Percentiles rank a stretch among this genome's conserved stretches.
Conservation (phyloP, 2,888 invertebrate species). For the Meliscaeva auricollis region DNA sequence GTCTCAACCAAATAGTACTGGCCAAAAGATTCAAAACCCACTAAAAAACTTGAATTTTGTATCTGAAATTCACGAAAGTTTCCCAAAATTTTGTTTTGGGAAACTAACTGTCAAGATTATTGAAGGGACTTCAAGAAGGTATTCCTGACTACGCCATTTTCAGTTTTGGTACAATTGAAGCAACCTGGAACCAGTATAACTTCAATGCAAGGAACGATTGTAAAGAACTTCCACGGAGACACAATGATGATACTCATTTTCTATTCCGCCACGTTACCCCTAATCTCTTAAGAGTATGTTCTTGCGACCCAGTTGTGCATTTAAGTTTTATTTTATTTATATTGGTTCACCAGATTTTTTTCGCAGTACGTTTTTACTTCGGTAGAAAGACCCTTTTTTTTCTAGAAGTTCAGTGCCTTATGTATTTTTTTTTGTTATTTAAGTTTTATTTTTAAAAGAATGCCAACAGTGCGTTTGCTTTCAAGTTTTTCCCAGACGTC, state of each 20-base stretch:
- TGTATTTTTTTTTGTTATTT: constrained; percentile 34
- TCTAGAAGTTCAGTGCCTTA: constrained; percentile 61
- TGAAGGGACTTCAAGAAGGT: too few relatives aligned
- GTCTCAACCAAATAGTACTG: too few relatives aligned
- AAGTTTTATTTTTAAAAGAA: constrained; percentile 44
- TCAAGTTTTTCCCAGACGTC: constrained; percentile 50
- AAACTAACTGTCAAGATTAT: too few relatives aligned
- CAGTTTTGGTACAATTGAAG: too few relatives aligned
- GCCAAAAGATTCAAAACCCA: too few relatives aligned
- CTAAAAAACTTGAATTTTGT: too few relatives aligned
- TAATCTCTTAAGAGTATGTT: not conserved
- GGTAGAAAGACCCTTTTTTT: not conserved
- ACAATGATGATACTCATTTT: not conserved
- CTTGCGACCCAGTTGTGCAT: not conserved
- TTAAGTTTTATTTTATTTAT: not conserved
- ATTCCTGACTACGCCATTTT: too few relatives aligned
- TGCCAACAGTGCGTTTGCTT: constrained; percentile 59
- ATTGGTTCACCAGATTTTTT: constrained; percentile 39
- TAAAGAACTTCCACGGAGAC: too few relatives aligned
- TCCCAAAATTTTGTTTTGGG: too few relatives aligned
- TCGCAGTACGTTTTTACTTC: constrained; percentile 17
- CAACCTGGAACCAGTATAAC: too few relatives aligned
- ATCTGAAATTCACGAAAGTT: too few relatives aligned
- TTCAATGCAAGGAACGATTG: too few relatives aligned
- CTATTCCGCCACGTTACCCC: not conserved